phyloP scores from a whole-genome alignment of 2,113 vertebrate genomes.

The Strix uralensis region DNA sequence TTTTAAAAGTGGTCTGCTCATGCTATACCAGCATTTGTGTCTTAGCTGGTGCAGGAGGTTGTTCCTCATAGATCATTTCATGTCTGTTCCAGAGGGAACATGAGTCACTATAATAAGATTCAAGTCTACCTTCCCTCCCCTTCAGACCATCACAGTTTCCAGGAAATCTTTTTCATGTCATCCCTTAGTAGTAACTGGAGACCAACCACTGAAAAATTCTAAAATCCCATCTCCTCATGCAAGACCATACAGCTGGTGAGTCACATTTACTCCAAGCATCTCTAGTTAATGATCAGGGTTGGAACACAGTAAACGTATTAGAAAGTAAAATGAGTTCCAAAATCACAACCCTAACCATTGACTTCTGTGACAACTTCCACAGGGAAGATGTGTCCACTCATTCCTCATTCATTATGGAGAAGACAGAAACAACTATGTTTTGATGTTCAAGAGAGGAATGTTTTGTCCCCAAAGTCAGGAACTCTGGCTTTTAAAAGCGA shows the following conservation, averaged over 20 bases:
- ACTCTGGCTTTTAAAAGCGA: neutral
- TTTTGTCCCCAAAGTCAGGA: neutral
- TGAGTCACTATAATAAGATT: neutral
- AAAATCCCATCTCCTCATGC: neutral
- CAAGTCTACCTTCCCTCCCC: neutral
- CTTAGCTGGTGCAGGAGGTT: neutral
- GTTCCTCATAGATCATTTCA: neutral
- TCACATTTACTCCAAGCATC: neutral
- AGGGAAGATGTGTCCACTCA: neutral
- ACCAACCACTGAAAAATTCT: neutral
- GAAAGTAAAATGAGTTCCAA: neutral
- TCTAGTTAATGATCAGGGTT: neutral
- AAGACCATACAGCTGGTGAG: neutral
- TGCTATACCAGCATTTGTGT: rapidly evolving
- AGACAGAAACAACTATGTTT: neutral
- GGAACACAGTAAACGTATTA: neutral
- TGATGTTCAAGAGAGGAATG: neutral
- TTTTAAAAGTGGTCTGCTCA: neutral
- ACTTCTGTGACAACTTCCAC: neutral
- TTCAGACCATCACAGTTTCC: neutral
- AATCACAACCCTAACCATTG: neutral
- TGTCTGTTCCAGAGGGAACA: neutral
- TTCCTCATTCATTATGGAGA: neutral
- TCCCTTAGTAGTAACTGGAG: neutral
- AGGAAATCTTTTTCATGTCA: neutral